These are phyloP conservation scores for Belgica antarctica DNA, from an alignment of 2,888 invertebrate species.

Conservation along the genomic window DNA sequence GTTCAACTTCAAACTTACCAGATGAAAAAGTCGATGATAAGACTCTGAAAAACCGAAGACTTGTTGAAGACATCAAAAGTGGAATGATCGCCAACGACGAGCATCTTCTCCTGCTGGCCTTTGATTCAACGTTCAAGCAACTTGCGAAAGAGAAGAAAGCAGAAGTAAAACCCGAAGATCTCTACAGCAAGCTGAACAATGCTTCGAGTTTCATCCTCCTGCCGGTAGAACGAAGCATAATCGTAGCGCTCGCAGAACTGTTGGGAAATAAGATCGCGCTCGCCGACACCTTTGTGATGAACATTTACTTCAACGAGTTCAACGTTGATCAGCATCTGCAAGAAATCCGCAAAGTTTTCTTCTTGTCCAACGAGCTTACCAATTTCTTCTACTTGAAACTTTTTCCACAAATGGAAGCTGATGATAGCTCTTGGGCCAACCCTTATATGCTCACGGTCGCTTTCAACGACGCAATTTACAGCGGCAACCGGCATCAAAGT, in stretches of 20 bases:
- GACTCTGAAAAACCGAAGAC: neutral
- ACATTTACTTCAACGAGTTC: slow-evolving; percentile 56
- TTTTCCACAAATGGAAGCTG: slow-evolving; percentile 57
- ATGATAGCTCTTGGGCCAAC: slow-evolving; percentile 54
- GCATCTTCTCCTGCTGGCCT: slow-evolving; percentile 14
- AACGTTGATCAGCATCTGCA: slow-evolving; percentile 55
- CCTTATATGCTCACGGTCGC: slow-evolving; percentile 55
- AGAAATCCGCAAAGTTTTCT: slow-evolving; percentile 57
- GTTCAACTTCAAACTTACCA: neutral
- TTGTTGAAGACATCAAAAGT: slow-evolving; percentile 15
- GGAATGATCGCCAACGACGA: slow-evolving; percentile 14
- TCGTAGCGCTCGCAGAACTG: neutral
- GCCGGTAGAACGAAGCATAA: slow-evolving; percentile 20
- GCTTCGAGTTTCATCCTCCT: neutral
- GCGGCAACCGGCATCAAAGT: slow-evolving; percentile 53
- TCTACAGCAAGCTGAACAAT: slow-evolving; percentile 13
- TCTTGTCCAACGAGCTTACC: slow-evolving; percentile 58
- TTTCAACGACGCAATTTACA: slow-evolving; percentile 56
- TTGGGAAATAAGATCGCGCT: slow-evolving; percentile 47
- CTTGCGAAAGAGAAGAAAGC: too few relatives aligned
- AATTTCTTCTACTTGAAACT: slow-evolving; percentile 57
- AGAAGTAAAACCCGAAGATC: too few relatives aligned
- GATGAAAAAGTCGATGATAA: too few relatives aligned
- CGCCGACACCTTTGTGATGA: slow-evolving; percentile 57
- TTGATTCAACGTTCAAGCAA: slow-evolving; percentile 22